A percentile compares a stretch with the other conserved stretches of the same genome.
Conservation (phyloP, 2,888 invertebrate species). For the Clunio marinus region DNA sequence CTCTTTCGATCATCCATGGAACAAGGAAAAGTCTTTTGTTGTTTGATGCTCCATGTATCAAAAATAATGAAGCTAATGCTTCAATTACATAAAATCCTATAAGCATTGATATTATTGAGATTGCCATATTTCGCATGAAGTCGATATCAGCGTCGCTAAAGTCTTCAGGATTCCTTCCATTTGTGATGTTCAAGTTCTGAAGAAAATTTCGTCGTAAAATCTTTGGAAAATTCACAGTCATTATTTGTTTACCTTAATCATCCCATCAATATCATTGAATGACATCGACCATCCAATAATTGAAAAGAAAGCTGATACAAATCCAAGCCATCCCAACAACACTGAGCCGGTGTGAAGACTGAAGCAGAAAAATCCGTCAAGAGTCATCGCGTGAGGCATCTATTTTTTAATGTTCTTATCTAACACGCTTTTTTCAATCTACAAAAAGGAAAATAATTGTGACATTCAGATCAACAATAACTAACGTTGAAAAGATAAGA, state of each 20-base stretch:
- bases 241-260: slow-evolving; percentile 15
- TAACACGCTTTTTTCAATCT: not conserved
- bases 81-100: slow-evolving; percentile 36
- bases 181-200: slow-evolving; percentile 17
- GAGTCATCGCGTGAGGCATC: not conserved
- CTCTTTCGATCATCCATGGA: slow-evolving; percentile 30
- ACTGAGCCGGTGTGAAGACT: slow-evolving; percentile 28
- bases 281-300: slow-evolving; percentile 34
- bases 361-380: slow-evolving; percentile 34
- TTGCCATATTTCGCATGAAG: slow-evolving; percentile 30
- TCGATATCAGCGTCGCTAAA: slow-evolving; percentile 21
- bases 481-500: too few species aligned
- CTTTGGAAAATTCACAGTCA: not conserved
- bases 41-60: slow-evolving; percentile 26
- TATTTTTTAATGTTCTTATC: too few species aligned
- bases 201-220: not conserved
- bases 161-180: slow-evolving; percentile 15
- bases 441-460: too few species aligned
- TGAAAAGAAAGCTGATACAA: slow-evolving; percentile 30
- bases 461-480: too few species aligned
- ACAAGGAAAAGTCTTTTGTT: slow-evolving; percentile 25
- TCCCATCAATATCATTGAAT: slow-evolving; percentile 26
- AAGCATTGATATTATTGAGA: slow-evolving; percentile 30
- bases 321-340: slow-evolving; percentile 33
- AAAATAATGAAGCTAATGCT: slow-evolving; percentile 19